These are phyloP conservation scores for Alosa sapidissima DNA, from an alignment of 2,797 vertebrate genomes.

Conservation along the genomic window DNA sequence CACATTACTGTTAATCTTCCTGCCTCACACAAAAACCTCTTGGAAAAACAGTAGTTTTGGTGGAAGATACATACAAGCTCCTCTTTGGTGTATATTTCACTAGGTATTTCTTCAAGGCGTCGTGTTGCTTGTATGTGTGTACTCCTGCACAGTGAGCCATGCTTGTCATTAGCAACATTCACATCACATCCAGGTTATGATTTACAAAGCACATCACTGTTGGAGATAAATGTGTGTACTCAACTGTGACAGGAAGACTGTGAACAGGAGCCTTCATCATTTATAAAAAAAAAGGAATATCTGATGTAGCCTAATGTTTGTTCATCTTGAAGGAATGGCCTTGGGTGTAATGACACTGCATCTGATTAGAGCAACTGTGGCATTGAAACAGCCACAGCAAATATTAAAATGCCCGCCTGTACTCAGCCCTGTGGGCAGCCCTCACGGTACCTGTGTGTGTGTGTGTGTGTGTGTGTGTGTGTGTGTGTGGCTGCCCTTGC, in stretches of 20 bases:
- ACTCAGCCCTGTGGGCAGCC: too few species aligned
- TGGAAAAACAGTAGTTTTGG: neutral
- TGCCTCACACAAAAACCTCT: slow-evolving; percentile 20
- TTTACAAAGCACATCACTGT: neutral
- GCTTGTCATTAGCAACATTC: neutral
- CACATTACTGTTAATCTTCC: neutral
- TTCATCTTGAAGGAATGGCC: neutral
- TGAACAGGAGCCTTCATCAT: neutral
- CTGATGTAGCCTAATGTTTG: neutral
- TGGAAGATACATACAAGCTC: neutral
- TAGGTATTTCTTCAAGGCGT: neutral
- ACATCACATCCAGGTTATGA: neutral
- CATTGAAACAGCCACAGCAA: neutral
- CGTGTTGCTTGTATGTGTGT: neutral
- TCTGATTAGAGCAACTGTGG: neutral
- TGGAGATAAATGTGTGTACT: neutral
- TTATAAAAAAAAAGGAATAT: neutral
- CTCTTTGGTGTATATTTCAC: neutral
- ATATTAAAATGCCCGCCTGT: neutral
- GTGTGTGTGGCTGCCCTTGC: neutral
- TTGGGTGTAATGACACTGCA: neutral
- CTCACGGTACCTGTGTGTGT: neutral
- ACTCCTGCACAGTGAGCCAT: neutral
- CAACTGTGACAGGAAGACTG: neutral
- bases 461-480: neutral